Percentiles rank a stretch among this genome's conserved stretches.
Evolutionary conservation across 2,888 invertebrate species (phyloP).

Genomic region (Shargacucullia verbasci): DNA sequence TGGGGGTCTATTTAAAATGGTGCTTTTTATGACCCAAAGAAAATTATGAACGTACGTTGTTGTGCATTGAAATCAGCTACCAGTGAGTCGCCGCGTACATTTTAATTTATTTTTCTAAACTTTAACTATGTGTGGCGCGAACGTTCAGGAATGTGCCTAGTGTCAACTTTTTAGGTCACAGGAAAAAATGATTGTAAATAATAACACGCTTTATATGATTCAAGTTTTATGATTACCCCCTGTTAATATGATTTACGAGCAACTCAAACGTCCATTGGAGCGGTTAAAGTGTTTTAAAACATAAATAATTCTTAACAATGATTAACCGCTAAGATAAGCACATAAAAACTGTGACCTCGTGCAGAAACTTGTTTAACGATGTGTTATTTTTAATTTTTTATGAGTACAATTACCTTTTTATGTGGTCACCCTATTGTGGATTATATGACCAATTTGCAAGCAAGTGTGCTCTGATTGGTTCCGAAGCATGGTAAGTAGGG

Average conservation of each 20-base stretch:
- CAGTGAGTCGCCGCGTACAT: slow-evolving; percentile 67
- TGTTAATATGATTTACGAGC: slow-evolving; percentile 70
- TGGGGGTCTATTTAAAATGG: slow-evolving; percentile 69
- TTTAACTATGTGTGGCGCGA: slow-evolving; percentile 66
- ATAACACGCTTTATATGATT: slow-evolving; percentile 46
- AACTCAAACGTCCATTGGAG: slow-evolving; percentile 42
- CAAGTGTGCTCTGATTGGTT: slow-evolving; percentile 34
- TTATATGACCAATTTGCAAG: slow-evolving; percentile 56
- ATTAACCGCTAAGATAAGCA: slow-evolving; percentile 67
- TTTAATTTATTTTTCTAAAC: slow-evolving; percentile 67
- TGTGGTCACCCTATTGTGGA: slow-evolving; percentile 52
- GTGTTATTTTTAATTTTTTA: slow-evolving; percentile 50
- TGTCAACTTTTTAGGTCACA: slow-evolving; percentile 53
- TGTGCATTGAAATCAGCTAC: slow-evolving; percentile 74
- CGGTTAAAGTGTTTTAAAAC: slow-evolving; percentile 61
- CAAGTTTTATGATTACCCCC: slow-evolving; percentile 55
- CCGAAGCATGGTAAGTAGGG: slow-evolving; percentile 9
- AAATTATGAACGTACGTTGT: slow-evolving; percentile 81
- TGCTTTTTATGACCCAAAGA: slow-evolving; percentile 82
- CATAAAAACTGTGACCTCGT: slow-evolving; percentile 68
- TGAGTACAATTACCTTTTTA: slow-evolving; percentile 51
- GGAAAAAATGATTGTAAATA: slow-evolving; percentile 46
- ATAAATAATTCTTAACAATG: slow-evolving; percentile 73
- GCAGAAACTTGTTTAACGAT: slow-evolving; percentile 63
- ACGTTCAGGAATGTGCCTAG: slow-evolving; percentile 64